These are phyloP conservation scores for Neoniphon sammara DNA, from an alignment of 2,797 vertebrate genomes.

Conservation along the genomic window DNA sequence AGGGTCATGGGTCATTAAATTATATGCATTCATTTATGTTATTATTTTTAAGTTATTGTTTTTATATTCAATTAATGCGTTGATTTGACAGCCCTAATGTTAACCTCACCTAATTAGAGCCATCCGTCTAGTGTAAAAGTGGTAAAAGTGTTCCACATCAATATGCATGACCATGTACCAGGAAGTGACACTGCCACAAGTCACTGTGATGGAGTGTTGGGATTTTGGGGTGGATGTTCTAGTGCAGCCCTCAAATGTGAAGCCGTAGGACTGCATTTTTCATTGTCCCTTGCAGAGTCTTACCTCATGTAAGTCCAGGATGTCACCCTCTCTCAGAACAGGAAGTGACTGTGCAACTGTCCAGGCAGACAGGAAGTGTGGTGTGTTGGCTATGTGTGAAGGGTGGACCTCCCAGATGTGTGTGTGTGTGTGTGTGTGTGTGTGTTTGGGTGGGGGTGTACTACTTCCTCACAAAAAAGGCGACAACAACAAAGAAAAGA, in stretches of 20 bases:
- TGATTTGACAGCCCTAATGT: not conserved
- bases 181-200: constrained; percentile 4
- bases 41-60: no score
- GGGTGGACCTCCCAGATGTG: not conserved
- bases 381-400: not conserved
- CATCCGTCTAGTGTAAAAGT: constrained; percentile 32
- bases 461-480: no score
- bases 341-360: constrained; percentile 1
- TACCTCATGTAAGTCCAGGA: constrained; percentile 7
- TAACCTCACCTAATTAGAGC: constrained; percentile 28
- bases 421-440: not conserved
- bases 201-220: constrained; percentile 27
- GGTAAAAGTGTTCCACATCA: constrained; percentile 11
- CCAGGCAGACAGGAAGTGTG: not conserved
- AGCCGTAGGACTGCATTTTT: not conserved
- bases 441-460: no score
- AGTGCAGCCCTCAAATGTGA: not conserved
- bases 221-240: not conserved
- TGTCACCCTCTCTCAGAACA: not conserved
- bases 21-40: no score
- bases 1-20: no score
- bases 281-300: not conserved
- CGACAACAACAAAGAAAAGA: no score
- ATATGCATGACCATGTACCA: constrained; percentile 19
- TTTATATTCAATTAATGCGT: no score